Evolutionary conservation across 2,113 vertebrate species (phyloP).

Genomic region (Heloderma charlesbogerti): DNA sequence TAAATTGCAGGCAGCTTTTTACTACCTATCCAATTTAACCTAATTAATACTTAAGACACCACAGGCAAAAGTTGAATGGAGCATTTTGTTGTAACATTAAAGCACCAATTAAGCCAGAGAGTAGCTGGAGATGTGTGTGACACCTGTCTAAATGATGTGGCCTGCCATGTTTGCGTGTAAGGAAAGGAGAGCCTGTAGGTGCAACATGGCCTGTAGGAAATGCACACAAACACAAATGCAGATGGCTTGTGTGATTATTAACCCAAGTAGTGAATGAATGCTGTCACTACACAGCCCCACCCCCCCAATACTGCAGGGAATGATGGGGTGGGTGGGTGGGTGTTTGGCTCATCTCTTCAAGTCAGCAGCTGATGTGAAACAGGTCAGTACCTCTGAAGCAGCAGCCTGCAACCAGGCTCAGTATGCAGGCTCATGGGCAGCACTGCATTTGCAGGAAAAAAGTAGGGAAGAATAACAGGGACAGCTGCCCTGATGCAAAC

Average conservation of each 20-base stretch:
- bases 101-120: conserved; percentile 29
- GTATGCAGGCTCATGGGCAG: neutral
- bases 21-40: conserved; percentile 56
- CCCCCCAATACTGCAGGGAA: neutral
- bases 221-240: too few relatives aligned
- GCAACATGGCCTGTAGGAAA: neutral
- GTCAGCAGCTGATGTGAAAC: neutral
- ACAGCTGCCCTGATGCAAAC: neutral
- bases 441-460: neutral
- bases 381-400: neutral
- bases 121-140: neutral
- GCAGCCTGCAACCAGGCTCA: neutral
- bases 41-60: conserved; percentile 61
- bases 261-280: neutral
- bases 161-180: neutral
- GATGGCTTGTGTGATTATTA: neutral
- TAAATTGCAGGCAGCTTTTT: conserved; percentile 66
- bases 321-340: neutral
- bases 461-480: neutral
- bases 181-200: neutral
- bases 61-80: conserved; percentile 61
- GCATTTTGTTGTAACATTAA: conserved; percentile 35
- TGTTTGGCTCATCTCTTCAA: neutral
- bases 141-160: neutral
- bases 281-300: neutral